Base-by-base conservation (phyloP, 2,888 invertebrate genomes). In the Gasteruption jaculator region DNA sequence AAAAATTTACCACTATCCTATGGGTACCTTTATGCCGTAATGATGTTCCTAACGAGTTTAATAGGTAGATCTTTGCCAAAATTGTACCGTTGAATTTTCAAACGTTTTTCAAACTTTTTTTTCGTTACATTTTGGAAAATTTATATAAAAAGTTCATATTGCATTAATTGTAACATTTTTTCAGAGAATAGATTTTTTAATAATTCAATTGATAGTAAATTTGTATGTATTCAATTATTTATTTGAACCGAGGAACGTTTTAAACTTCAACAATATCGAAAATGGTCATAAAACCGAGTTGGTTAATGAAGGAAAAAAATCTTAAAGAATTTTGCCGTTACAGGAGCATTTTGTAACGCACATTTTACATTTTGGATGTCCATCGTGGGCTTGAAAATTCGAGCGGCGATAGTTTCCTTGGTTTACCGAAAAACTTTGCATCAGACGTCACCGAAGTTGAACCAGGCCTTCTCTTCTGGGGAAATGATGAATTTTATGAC, bases 401-500 rank as follows among this genome's bases (percentile, higher is more conserved):
- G 92, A 29, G 86, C 86, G 5, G 84, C 91, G 1, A 75, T 96
- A 24, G 81, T 95, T 1, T 85, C 89, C 4, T 81, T 86, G 10
- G 78, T 92, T 45, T 91, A 95, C 60, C 77, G 84, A 48, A 86
- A 85, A 68, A 77, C 80, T 7, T 65, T 86, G 18, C 60, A 61
- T 26, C 63, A 60, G 0, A 58, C 63, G 3, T 51, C 59, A 58
- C 41, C 60, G 59, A 50, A 71, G 60, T 54, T 71, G 58, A 45
- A 64, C 58, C 52, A 56, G 3, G 48, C 57, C 41, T 79, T 76
- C 64, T 78, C 76, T 10, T 76, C 86, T 26, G 96, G 96, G 0
- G 90, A 96, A 74, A 86, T 97, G 42, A 81, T 95, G 2, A 97
- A 97, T 72, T 89, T 92, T 56, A 93, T 97, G 89, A 95, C 94